Conservation (phyloP, 2,113 vertebrate genomes). For the Sebastes schlegelii region DNA sequence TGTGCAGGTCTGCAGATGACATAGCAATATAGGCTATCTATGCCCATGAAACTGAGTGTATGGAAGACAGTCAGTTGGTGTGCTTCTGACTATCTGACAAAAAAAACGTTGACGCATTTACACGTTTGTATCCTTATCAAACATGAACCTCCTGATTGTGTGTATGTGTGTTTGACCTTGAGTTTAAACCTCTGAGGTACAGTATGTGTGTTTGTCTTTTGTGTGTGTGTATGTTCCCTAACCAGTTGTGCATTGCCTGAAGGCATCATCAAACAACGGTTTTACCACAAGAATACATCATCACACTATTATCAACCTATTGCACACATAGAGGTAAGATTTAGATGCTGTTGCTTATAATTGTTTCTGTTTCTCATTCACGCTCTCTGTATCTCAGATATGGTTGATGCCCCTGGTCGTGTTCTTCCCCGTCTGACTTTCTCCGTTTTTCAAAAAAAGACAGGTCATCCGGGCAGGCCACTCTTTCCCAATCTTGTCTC, state of each 20-base stretch:
- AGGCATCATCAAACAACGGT: constrained; percentile 28
- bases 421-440: constrained; percentile 18
- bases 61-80: neutral
- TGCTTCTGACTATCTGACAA: neutral
- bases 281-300: constrained; percentile 15
- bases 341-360: neutral
- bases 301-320: neutral
- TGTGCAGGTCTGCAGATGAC: neutral
- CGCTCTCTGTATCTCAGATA: neutral
- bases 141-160: neutral
- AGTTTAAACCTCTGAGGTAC: neutral
- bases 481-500: constrained; percentile 5
- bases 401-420: neutral
- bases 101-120: neutral
- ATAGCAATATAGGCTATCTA: neutral
- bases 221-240: neutral
- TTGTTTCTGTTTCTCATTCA: neutral
- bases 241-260: constrained; percentile 5
- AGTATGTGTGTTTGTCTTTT: neutral
- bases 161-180: constrained; percentile 14
- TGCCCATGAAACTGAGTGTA: neutral
- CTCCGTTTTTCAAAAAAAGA: constrained; percentile 2
- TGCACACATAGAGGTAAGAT: neutral
- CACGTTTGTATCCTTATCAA: neutral
- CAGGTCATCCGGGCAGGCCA: constrained; percentile 41